A percentile compares a stretch with the other conserved stretches of the same genome.
These are phyloP conservation scores for Mustela lutreola DNA, from an alignment of 2,113 vertebrate genomes.

Conservation along the genomic window DNA sequence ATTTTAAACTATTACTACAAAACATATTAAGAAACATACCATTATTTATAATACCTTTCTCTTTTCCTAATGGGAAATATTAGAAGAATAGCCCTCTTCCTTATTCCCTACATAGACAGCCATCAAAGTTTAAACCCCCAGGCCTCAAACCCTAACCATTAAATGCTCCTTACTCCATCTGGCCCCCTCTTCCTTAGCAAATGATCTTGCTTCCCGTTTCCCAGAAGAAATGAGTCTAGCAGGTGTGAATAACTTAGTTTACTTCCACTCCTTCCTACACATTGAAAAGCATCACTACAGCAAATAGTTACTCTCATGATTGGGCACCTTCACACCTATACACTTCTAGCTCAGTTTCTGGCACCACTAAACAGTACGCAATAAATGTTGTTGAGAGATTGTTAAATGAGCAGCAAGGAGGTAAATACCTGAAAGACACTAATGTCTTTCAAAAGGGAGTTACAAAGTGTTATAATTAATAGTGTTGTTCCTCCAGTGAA, in stretches of 20 bases:
- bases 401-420: not conserved
- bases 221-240: not conserved
- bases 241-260: not conserved
- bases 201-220: not conserved
- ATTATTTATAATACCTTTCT: not conserved
- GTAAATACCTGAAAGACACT: not conserved
- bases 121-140: not conserved
- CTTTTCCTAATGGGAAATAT: constrained; percentile 22
- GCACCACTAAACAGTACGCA: not conserved
- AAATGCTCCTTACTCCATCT: not conserved
- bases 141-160: not conserved
- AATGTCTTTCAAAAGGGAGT: not conserved
- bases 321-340: not conserved
- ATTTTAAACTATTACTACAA: not conserved
- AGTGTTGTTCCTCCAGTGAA: not conserved
- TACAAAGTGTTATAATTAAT: not conserved
- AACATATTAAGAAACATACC: not conserved
- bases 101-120: not conserved
- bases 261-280: not conserved
- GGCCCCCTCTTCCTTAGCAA: constrained; percentile 37
- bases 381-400: not conserved
- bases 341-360: constrained; percentile 3
- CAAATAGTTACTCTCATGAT: not conserved
- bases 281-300: not conserved
- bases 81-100: not conserved